A percentile compares a stretch with the other conserved stretches of the same genome.
phyloP scores from a whole-genome alignment of 2,113 vertebrate genomes.

The Coturnix japonica region DNA sequence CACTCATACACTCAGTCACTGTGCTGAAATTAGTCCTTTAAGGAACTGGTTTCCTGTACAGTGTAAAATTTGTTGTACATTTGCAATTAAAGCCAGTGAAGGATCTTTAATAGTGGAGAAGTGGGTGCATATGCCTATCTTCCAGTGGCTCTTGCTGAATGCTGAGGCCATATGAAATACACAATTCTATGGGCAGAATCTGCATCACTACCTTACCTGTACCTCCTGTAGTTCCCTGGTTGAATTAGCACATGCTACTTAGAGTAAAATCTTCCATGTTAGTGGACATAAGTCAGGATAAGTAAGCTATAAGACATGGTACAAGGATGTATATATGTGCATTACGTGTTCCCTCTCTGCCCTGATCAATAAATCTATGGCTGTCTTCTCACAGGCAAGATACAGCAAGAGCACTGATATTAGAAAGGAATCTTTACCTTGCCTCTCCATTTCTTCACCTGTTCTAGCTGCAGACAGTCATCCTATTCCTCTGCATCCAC shows the following conservation, averaged over 20 bases:
- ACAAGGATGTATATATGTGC: neutral
- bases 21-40: neutral
- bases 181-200: neutral
- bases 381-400: neutral
- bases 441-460: neutral
- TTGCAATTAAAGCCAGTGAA: neutral
- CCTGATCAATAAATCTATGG: neutral
- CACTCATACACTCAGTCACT: neutral
- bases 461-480: neutral
- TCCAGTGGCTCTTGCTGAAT: neutral
- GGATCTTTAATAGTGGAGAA: neutral
- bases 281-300: neutral
- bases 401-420: neutral
- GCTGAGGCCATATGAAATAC: neutral
- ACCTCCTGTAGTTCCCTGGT: neutral
- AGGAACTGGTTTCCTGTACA: neutral
- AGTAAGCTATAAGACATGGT: rapidly evolving
- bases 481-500: neutral
- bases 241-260: neutral
- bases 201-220: neutral
- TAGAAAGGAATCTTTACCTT: neutral
- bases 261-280: neutral
- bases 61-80: neutral
- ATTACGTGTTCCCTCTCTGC: neutral
- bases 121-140: neutral